phyloP scores from a whole-genome alignment of 2,888 invertebrate genomes.

The Dolomedes plantarius region DNA sequence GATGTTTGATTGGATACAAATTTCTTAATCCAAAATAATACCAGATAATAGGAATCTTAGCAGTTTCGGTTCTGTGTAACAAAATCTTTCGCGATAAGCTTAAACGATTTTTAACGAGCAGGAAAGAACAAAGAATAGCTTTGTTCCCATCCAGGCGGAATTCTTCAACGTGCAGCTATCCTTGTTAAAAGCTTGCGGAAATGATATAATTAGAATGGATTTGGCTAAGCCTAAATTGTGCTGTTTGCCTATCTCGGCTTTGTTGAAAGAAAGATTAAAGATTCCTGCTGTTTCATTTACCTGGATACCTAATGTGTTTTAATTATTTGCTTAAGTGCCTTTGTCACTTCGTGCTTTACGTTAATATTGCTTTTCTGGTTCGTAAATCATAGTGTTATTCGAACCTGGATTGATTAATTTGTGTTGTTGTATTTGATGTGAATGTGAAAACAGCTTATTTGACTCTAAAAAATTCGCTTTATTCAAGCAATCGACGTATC shows the following conservation, averaged over 20 bases:
- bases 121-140: conserved; percentile 35
- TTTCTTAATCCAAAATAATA: neutral
- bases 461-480: too few species aligned
- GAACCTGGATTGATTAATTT: too few species aligned
- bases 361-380: too few species aligned
- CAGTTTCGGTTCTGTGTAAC: neutral
- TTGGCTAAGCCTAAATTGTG: neutral
- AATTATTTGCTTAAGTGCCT: too few species aligned
- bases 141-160: conserved; percentile 22
- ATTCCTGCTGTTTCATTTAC: too few species aligned
- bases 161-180: conserved; percentile 11
- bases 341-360: too few species aligned
- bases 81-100: conserved; percentile 28
- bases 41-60: neutral
- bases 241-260: neutral
- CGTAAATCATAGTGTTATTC: too few species aligned
- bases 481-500: too few species aligned
- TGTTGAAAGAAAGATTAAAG: neutral
- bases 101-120: conserved; percentile 49
- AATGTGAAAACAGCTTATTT: too few species aligned
- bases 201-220: conserved; percentile 28
- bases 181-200: conserved; percentile 44
- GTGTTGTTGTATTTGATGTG: too few species aligned
- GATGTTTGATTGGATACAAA: neutral
- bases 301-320: too few species aligned